Base-by-base conservation (phyloP, 2,888 invertebrate species). In the Mamestra brassicae region DNA sequence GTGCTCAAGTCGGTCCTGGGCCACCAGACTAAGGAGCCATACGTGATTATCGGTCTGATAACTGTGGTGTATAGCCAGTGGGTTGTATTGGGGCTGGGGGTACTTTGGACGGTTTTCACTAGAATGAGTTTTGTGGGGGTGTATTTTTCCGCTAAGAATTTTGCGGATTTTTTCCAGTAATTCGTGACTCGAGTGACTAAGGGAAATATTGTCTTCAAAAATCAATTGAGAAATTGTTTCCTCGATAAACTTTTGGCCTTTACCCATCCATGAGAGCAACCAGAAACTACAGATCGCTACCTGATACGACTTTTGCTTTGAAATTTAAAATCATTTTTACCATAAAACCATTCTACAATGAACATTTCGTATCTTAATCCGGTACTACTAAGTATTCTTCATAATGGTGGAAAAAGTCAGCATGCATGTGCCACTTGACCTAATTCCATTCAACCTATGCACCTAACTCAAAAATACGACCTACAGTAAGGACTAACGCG, bases 401-500 rank as follows among this genome's bases (percentile, higher is more conserved):
- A 15, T 55, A 47, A 47, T 26, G 26, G 26, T 42, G n/a, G 38
- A 55, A n/a, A n/a, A 15, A 8, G 4, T 36, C 26, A 10, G n/a
- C 1, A 50, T 63, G 42, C 50, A 72, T 13, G 36, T 13, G n/a
- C n/a, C 34, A 50, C 36, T 76, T 57, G n/a, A 58, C 74, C 65
- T 45, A 13, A 65, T 45, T 58, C 36, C 42, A 58, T 52, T 45
- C 42, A 60, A 52, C 0, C 11, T 11, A 47, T 13, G 47, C 47
- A 47, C 47, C 13, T 66, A 76, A 13, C 47, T 42, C 5, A 36
- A 50, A 76, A 76, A 52, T 76, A 65, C 36, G 15, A 45, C 45
- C n/a, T 57, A 52, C 8, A 76, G 11, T 17, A 65, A 76, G 76
- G 58, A 66, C 57, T 52, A 66, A 76, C 10, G n/a, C n/a, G 15